These are phyloP conservation scores for Neolamprologus fasciatus DNA, from an alignment of 2,113 vertebrate genomes.

Conservation along the genomic window DNA sequence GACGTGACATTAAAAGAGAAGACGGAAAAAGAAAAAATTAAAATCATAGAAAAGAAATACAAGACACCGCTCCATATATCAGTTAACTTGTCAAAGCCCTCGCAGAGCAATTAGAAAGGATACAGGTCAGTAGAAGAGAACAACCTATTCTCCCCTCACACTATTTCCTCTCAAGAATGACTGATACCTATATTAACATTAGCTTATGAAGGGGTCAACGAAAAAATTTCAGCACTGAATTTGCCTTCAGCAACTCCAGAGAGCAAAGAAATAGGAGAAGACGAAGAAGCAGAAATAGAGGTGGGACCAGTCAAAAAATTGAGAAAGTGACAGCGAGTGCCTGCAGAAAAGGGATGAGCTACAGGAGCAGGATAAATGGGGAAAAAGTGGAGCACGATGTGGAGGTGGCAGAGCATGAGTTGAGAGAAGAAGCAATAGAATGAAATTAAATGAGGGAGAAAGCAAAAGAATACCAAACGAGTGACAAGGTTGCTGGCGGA, in stretches of 20 bases:
- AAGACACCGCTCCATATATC: background rate
- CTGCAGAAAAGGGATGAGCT: slow-evolving; percentile 1
- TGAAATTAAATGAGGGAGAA: slow-evolving; percentile 19
- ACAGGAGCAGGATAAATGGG: slow-evolving; percentile 1
- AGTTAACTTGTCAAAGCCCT: background rate
- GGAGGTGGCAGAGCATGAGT: slow-evolving; percentile 16
- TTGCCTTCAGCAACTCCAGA: background rate
- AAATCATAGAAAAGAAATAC: background rate
- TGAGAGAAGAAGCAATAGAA: slow-evolving; percentile 20
- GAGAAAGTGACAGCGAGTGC: slow-evolving; percentile 9
- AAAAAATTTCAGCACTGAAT: slow-evolving; percentile 1
- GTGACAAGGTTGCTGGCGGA: background rate
- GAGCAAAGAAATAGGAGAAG: background rate
- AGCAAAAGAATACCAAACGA: slow-evolving; percentile 27
- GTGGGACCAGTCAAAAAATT: background rate
- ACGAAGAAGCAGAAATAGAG: background rate
- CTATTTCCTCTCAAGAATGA: background rate
- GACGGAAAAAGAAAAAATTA: accelerated
- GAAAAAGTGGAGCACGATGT: slow-evolving; percentile 2
- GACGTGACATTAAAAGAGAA: background rate
- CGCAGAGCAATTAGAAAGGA: background rate
- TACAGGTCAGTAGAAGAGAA: background rate
- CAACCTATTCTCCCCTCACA: background rate
- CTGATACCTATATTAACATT: slow-evolving; percentile 1
- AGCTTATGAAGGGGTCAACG: background rate